Evolutionary conservation across 1,140 invertebrate species (phyloP).

Genomic region (Pseudomyrmex flavicornis): DNA sequence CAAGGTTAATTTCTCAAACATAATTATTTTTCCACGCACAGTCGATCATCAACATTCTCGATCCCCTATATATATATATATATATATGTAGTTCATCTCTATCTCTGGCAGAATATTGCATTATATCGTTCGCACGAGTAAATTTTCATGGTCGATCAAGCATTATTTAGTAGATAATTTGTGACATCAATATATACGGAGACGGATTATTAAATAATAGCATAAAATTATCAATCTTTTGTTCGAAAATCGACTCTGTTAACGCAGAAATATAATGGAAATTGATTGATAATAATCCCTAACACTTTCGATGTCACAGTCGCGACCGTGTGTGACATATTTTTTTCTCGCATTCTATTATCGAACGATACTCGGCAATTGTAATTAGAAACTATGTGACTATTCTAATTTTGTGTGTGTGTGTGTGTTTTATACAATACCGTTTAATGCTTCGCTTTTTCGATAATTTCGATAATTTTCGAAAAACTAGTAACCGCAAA

Average conservation of each 20-base stretch:
- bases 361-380: background rate
- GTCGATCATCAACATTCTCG: background rate
- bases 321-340: background rate
- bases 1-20: slow-evolving; percentile 30
- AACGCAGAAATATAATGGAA: slow-evolving; percentile 1
- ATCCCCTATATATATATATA: background rate
- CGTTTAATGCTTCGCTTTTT: background rate
- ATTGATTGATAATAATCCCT: background rate
- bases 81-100: background rate
- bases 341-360: background rate
- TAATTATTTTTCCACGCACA: slow-evolving; percentile 9
- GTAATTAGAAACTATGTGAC: background rate
- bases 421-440: too few relatives aligned
- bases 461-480: background rate
- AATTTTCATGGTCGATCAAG: background rate
- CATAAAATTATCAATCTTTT: background rate
- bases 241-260: background rate
- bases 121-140: background rate
- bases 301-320: background rate
- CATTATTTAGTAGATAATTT: background rate
- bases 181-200: background rate
- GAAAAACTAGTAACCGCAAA: background rate
- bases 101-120: background rate
- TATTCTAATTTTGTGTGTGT: slow-evolving; percentile 7
- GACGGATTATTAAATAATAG: background rate